Evolutionary conservation across 2,888 invertebrate genomes (phyloP), one percentile per base, ranked within the genome.

Genomic region (Eurytoma adleriae): DNA sequence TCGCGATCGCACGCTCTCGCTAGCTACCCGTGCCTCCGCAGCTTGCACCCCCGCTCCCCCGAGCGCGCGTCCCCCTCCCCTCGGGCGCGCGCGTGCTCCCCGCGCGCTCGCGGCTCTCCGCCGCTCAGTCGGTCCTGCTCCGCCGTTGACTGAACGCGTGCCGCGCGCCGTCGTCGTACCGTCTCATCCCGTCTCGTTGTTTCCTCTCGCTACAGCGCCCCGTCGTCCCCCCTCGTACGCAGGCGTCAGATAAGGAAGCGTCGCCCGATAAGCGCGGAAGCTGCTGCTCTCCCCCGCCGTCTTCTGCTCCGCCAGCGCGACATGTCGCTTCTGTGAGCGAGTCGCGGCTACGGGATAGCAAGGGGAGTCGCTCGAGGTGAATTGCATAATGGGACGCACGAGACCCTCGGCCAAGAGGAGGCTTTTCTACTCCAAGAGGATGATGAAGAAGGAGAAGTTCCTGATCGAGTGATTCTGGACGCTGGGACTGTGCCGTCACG

Each of bases 331-430:
- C 40, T 40, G 12, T 40, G 40, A 61, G 64, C 54, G n/a, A n/a
- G n/a, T n/a, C n/a, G n/a, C n/a, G 64, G 30, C 54, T 54, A 62
- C 73, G 52, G 52, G 66, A 4, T 5, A 20, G 20, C 24, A 40
- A 40, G 50, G 12, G 24, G 27, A 40, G 40, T n/a, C 10, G 20
- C 74, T 54, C 40, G 4, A 12, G 18, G 40, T 0, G 18, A 7
- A 4, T 48, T 48, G 40, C 50, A 83, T 79, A 70, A 88, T 89
- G 89, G 87, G 85, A 85, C 83, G 84, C 20, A 80, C 82, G 52
- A 85, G 86, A 78, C 84, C 83, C 7, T 85, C 84, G 4, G 85
- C 83, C 4, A 86, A 83, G 66, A 87, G 85, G 71, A 85, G 85
- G 78, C 76, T 85, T 54, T 84, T 85, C 67, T 86, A 86, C 66